A percentile compares a stretch with the other conserved stretches of the same genome.
phyloP scores from a whole-genome alignment of 2,113 vertebrate species.

The Taurulus bubalis region DNA sequence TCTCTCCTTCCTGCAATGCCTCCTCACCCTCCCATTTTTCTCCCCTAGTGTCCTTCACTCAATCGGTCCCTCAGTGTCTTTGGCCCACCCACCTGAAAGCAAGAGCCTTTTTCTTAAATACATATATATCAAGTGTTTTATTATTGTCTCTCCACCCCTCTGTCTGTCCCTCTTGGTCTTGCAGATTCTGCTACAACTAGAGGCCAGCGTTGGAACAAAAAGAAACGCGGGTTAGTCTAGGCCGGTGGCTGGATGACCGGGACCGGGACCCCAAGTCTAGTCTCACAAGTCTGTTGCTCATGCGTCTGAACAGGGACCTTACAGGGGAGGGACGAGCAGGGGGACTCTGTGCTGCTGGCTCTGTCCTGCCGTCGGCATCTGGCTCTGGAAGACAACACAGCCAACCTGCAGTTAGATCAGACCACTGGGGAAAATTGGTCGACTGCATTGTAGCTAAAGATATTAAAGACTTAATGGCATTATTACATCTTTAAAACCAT shows the following conservation, averaged over 20 bases:
- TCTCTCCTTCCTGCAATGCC: slow-evolving; percentile 26
- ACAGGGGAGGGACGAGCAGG: neutral
- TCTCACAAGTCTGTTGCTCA: slow-evolving; percentile 44
- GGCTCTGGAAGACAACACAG: slow-evolving; percentile 53
- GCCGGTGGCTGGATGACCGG: neutral
- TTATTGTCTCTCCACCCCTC: slow-evolving; percentile 3
- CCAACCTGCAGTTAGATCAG: slow-evolving; percentile 27
- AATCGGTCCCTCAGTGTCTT: slow-evolving; percentile 15
- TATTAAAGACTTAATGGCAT: neutral
- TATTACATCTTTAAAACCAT: neutral
- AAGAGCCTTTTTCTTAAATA: neutral
- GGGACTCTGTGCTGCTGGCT: slow-evolving; percentile 27
- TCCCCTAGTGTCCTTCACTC: slow-evolving; percentile 19
- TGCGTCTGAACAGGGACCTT: slow-evolving; percentile 30
- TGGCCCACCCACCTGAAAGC: slow-evolving; percentile 11
- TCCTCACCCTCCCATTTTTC: slow-evolving; percentile 12
- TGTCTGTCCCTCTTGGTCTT: slow-evolving; percentile 6
- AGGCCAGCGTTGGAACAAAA: neutral
- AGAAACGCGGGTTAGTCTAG: neutral
- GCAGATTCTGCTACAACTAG: neutral
- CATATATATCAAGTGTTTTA: neutral
- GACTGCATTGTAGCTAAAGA: neutral
- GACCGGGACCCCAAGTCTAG: slow-evolving; percentile 6
- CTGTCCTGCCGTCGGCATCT: slow-evolving; percentile 29
- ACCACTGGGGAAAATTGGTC: neutral